A percentile compares a stretch with the other conserved stretches of the same genome.
These are phyloP conservation scores for Glyphotaelius pellucidus DNA, from an alignment of 2,888 invertebrate genomes.

Conservation along the genomic window DNA sequence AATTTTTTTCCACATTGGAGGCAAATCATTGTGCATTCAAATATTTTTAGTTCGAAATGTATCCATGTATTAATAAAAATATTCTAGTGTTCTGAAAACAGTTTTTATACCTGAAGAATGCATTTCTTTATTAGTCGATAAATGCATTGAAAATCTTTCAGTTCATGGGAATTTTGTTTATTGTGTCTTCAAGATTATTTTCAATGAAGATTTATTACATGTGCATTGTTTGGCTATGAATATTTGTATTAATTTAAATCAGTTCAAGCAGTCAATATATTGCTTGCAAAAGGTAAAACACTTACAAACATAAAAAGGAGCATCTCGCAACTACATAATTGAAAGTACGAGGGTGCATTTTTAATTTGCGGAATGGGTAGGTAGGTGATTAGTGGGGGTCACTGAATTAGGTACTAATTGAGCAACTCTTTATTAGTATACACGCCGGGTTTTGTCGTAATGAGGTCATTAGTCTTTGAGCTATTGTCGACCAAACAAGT, in stretches of 20 bases:
- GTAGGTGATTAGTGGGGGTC: too few species aligned
- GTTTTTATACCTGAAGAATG: too few species aligned
- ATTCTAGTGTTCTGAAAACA: neutral
- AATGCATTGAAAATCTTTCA: too few species aligned
- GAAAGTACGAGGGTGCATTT: neutral
- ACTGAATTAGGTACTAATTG: too few species aligned
- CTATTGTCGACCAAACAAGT: too few species aligned
- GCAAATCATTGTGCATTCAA: neutral
- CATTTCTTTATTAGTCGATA: too few species aligned
- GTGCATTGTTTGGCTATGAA: neutral
- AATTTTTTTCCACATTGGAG: neutral
- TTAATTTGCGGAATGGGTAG: too few species aligned
- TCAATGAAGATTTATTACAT: neutral
- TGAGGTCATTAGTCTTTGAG: too few species aligned
- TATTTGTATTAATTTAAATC: neutral
- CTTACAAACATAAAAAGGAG: neutral
- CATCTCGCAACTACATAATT: neutral
- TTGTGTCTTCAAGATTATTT: neutral
- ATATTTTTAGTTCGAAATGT: neutral
- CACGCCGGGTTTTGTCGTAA: too few species aligned
- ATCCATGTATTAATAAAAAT: neutral
- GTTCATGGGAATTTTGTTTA: neutral
- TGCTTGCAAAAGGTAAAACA: neutral
- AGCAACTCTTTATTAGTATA: too few species aligned
- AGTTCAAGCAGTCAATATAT: neutral